phyloP scores from a whole-genome alignment of 2,888 invertebrate genomes.

The Pedicia rivosa region DNA sequence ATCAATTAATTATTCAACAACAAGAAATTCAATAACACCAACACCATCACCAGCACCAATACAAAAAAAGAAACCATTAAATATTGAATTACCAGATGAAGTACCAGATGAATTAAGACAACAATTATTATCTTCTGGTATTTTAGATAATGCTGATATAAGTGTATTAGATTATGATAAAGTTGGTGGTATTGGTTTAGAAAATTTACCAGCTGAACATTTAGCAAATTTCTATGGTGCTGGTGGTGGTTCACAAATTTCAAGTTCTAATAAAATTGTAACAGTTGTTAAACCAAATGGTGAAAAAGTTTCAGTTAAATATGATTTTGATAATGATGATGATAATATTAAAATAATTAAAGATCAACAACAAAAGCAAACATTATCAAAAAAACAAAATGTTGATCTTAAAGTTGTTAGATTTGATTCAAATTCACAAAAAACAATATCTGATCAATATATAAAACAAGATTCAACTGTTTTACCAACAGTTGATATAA shows the following conservation, averaged over 20 bases:
- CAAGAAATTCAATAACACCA: slow-evolving; percentile 19
- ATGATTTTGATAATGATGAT: slow-evolving; percentile 36
- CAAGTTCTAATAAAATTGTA: slow-evolving; percentile 51
- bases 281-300: slow-evolving; percentile 48
- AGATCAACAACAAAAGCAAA: slow-evolving; percentile 24
- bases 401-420: slow-evolving; percentile 76
- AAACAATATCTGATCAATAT: slow-evolving; percentile 57
- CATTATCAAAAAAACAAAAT: slow-evolving; percentile 36
- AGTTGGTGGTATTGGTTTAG: slow-evolving; percentile 69
- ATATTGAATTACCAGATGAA: slow-evolving; percentile 61
- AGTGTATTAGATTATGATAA: slow-evolving; percentile 78
- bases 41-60: slow-evolving; percentile 15
- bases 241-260: slow-evolving; percentile 60
- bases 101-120: slow-evolving; percentile 74
- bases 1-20: slow-evolving; percentile 12
- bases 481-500: slow-evolving; percentile 56
- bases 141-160: slow-evolving; percentile 73
- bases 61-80: slow-evolving; percentile 25
- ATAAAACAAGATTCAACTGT: slow-evolving; percentile 55
- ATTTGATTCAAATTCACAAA: slow-evolving; percentile 57
- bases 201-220: slow-evolving; percentile 70
- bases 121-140: slow-evolving; percentile 70
- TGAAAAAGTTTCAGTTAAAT: slow-evolving; percentile 32
- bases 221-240: slow-evolving; percentile 72
- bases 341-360: slow-evolving; percentile 26